Evolutionary conservation across 1,140 invertebrate species (phyloP), one percentile per base, ranked within the genome.

Genomic region (Halesus radiatus): DNA sequence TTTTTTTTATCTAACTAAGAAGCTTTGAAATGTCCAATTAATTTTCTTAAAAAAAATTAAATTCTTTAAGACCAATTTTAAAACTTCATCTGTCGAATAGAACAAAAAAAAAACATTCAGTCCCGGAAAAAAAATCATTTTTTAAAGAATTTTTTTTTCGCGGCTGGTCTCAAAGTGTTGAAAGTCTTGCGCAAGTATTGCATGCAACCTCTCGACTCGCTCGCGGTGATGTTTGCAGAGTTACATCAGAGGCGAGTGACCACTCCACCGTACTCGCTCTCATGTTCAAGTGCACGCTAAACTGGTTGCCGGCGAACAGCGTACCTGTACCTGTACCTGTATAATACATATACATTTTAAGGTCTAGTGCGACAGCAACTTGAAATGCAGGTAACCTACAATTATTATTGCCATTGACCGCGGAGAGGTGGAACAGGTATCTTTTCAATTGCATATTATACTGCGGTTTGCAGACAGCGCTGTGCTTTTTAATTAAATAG

Each of bases 221-320:
- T 66, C 56, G 56, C 56, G 62, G 62, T 66, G 62, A 32, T 66
- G 62, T 66, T 66, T 66, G 62, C 62, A 29, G 62, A 66, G 62
- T 66, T 66, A 66, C 62, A 66, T 66, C 62, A 66, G 62, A 66
- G 60, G 22, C 62, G 10, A 29, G 22, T 29, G 62, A 29, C 62
- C 72, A 72, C 37, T 72, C 52, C 52, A 53, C 29, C 6, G 50
- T 20, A 22, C 53, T 22, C 15, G 45, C 45, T 45, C 72, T 56
- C 72, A 58, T 29, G 72, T 74, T 74, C 72, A 74, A 74, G 72
- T 54, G 72, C 68, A 72, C 7, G 68, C 68, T 45, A 23, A 56
- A 74, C 50, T 53, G 50, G 72, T 53, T 74, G 20, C 32, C 16
- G 52, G 8, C 26, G 23, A 18, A 18, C 62, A 18, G 23, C 62